Evolutionary conservation across 2,113 vertebrate species (phyloP), one percentile per base, ranked within the genome.

Genomic region (Cheirogaleus medius): DNA sequence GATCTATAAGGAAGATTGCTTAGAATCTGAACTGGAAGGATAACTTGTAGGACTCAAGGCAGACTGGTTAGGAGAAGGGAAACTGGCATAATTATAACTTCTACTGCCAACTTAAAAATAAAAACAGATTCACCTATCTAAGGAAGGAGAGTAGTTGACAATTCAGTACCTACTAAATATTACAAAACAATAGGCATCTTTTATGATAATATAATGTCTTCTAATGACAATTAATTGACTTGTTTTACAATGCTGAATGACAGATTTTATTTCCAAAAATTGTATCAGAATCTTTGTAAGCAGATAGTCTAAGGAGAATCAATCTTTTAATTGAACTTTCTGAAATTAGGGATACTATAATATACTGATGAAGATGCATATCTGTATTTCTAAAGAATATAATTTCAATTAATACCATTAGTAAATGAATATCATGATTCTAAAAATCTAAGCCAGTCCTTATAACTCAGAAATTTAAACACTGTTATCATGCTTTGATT

Each of bases 391-490:
- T 77, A 77, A 92, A 90, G 78, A 85, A 83, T 96, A 7, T 80
- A 21, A 64, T 80, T 94, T 97, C 10, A 80, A 3, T 69, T 49
- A 49, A 74, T 58, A n/a, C 3, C 17, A 18, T 47, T 81, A 87
- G 8, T 71, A 93, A 69, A 82, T 96, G 68, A 86, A 39, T 87
- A 37, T 3, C 1, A 54, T 87, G n/a, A 73, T 90, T 88, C 56
- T 87, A 82, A 92, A 92, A 78, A 69, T 93, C 93, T 76, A 95
- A 63, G 52, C 18, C 86, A 44, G 21, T 95, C 88, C 34, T 94
- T 97, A 90, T 60, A 83, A 94, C 97, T 96, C 94, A 95, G 88
- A 88, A 56, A 20, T 66, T 87, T 94, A 94, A 96, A 56, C 23
- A 95, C 80, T 64, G 80, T 84, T 49, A 32, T 3, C 87, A 17